Percentiles rank a stretch among this genome's conserved stretches.
phyloP scores from a whole-genome alignment of 2,113 vertebrate species.

The Arenaria interpres region DNA sequence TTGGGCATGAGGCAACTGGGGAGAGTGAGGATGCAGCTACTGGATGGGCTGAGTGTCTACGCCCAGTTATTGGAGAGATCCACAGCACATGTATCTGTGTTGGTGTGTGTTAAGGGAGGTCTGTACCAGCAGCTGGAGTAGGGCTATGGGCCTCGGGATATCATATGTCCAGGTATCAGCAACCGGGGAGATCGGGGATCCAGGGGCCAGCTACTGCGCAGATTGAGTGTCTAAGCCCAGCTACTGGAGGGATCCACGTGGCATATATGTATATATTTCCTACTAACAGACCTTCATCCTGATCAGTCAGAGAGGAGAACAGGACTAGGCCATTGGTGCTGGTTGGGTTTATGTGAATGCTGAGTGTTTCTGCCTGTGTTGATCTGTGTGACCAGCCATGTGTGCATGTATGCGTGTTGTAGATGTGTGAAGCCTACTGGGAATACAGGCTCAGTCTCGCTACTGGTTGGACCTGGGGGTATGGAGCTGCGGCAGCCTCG shows the following conservation, averaged over 20 bases:
- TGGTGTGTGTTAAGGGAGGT: background rate
- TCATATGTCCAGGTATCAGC: background rate
- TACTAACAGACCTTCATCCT: background rate
- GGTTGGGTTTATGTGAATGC: background rate
- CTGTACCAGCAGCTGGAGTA: background rate
- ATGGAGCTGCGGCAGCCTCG: background rate
- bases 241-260: background rate
- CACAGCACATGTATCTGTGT: background rate
- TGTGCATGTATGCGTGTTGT: background rate
- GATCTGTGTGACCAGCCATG: background rate
- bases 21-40: background rate
- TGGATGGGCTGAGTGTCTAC: background rate
- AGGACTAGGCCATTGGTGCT: background rate
- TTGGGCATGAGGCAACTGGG: background rate
- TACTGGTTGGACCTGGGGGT: background rate
- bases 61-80: background rate
- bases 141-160: background rate
- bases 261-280: background rate
- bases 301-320: background rate
- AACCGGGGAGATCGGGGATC: background rate
- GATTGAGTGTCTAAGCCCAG: background rate
- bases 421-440: background rate
- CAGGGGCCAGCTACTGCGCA: background rate
- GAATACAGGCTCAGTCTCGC: background rate
- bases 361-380: background rate